Base-by-base conservation (phyloP, 1,140 invertebrate genomes). In the Diprion similis region DNA sequence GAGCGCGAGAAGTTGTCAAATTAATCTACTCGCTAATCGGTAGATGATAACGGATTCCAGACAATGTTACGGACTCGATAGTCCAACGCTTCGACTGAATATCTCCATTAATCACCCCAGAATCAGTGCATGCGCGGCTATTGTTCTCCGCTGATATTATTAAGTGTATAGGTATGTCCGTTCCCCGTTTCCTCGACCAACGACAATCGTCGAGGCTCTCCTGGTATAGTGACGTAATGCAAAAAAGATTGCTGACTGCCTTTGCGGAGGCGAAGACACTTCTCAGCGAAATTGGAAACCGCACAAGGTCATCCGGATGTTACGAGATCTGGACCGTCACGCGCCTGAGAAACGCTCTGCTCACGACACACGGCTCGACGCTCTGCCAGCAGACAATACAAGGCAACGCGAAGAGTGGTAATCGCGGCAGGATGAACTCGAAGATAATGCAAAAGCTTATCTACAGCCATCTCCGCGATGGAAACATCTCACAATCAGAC, bases 271-370 rank as follows among this genome's bases (percentile, higher is more conserved):
- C 24, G 9, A 59, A 59, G 51, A 59, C n/a, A 17, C n/a, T 59
- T 59, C 51, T 59, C 51, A 59, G 51, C 51, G 9, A 59, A 59
- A 59, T 59, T 59, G 51, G 6, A 59, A 59, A 17, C 9, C 4
- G n/a, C 8, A 9, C 51, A 59, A 59, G 51, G 51, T 59, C 51
- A 8, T 59, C 51, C 51, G 51, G 51, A 59, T 59, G 51, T 59
- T 59, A 59, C 51, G 51, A 59, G 51, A 59, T 59, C 51, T 59
- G 51, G 51, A 59, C 51, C 51, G 11, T 59, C 8, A 59, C 51
- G 51, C 51, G 51, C 11, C 51, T 13, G 4, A 59, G 6, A 37
- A 37, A 6, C 24, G 24, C n/a, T 51, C 10, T 51, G 15, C 48
- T 51, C 10, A 59, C 51, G n/a, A n/a, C 51, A 15, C n/a, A 59